Base-by-base conservation (phyloP, 1,140 invertebrate genomes). In the Mizuhopecten yessoensis region DNA sequence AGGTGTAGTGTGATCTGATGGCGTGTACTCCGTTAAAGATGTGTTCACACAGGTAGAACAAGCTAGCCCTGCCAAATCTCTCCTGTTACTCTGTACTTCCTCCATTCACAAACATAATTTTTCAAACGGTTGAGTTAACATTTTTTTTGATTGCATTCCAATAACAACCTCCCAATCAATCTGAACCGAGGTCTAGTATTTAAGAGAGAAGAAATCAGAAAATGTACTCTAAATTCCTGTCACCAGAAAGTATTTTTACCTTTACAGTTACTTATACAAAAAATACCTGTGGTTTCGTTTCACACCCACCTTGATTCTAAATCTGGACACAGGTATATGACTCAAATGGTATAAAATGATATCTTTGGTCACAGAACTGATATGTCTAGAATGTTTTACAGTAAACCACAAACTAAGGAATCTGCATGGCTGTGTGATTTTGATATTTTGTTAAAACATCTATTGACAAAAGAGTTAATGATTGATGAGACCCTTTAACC, bases 251-350 rank as follows among this genome's bases (percentile, higher is more conserved):
- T n/a, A n/a, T 13, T 45, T 13, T 20, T 45, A 45, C 42, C 42
- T 75, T 75, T n/a, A 75, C 23, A 5, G 57, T n/a, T 29, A n/a
- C 57, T 75, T 75, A n/a, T n/a, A n/a, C 9, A 75, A 75, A 75
- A 75, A 75, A 75, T 75, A 75, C 57, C 57, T 75, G 57, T 75
- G 57, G 57, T 75, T 75, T 75, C n/a, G 23, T 75, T 7, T 29
- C 57, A 75, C 57, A 75, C 57, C 57, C 57, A 75, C 57, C 29
- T 20, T 10, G 42, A 45, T 10, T 75, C 57, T 75, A 75, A 75
- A 75, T 75, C 57, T 75, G 57, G 57, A 75, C 36, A 39, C 11
- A 1, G 57, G 57, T 75, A n/a, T 75, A n/a, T 75, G 57, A 75
- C 57, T 75, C 57, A 75, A 75, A 75, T 29, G 23, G 5, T 75